Conservation (phyloP, 1,140 invertebrate species). For the Danaus plexippus region DNA sequence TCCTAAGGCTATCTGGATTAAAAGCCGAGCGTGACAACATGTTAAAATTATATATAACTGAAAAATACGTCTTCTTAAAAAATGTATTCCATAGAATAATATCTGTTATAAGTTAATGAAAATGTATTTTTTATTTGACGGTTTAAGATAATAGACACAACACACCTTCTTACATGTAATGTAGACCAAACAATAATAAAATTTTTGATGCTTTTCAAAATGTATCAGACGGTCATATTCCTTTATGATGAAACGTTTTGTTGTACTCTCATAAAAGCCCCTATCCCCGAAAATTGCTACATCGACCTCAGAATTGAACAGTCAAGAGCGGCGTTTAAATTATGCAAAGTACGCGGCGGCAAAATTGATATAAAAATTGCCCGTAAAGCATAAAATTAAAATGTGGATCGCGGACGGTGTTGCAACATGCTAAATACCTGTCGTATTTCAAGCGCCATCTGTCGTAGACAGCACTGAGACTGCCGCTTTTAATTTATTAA, state of each 20-base stretch:
- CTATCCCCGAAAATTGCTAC: slow-evolving; percentile 21
- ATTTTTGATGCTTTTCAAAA: too few species aligned
- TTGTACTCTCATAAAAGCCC: slow-evolving; percentile 4
- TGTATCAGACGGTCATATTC: too few species aligned
- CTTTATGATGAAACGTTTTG: too few species aligned
- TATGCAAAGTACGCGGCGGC: slow-evolving; percentile 47
- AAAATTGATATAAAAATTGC: slow-evolving; percentile 69
- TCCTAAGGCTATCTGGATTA: slow-evolving; percentile 17
- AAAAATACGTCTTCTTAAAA: neutral
- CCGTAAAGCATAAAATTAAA: slow-evolving; percentile 69
- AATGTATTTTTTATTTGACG: too few species aligned
- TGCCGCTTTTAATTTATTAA: slow-evolving; percentile 69
- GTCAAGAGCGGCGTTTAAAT: slow-evolving; percentile 42
- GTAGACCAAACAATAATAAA: too few species aligned
- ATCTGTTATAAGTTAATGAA: too few species aligned
- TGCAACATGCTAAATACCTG: slow-evolving; percentile 69
- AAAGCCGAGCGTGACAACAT: neutral
- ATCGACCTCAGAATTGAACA: slow-evolving; percentile 31
- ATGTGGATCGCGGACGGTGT: slow-evolving; percentile 55
- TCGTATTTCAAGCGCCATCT: slow-evolving; percentile 67
- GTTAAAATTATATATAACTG: too few species aligned
- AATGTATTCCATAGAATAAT: neutral
- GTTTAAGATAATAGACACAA: too few species aligned
- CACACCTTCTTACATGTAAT: too few species aligned
- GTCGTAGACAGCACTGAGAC: slow-evolving; percentile 63